phyloP scores from a whole-genome alignment of 2,113 vertebrate genomes.

The Syngnathus floridae region DNA sequence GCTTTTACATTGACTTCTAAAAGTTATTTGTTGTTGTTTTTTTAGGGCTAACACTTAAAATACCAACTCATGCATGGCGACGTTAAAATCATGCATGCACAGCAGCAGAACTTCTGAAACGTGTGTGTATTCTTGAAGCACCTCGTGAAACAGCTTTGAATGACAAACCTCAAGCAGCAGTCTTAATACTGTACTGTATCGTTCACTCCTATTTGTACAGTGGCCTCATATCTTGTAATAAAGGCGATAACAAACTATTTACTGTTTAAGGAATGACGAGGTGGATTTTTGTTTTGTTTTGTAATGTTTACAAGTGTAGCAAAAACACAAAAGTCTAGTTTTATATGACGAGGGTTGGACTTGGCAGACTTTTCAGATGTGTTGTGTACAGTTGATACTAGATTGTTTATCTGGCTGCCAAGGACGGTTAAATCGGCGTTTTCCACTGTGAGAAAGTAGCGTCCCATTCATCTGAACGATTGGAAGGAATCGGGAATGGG shows the following conservation, averaged over 20 bases:
- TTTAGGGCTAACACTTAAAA: conserved; percentile 72
- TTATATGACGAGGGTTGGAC: conserved; percentile 53
- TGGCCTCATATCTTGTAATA: conserved; percentile 74
- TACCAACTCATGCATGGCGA: conserved; percentile 74
- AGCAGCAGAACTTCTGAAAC: conserved; percentile 59
- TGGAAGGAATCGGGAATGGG: conserved; percentile 14
- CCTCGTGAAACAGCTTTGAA: conserved; percentile 70
- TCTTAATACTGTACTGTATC: conserved; percentile 70
- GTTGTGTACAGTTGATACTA: conserved; percentile 52
- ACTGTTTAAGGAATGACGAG: conserved; percentile 48
- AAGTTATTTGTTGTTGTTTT: conserved; percentile 52
- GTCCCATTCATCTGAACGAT: conserved; percentile 36
- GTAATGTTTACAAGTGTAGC: conserved; percentile 50
- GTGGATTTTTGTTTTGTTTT: conserved; percentile 42
- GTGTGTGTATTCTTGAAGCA: conserved; percentile 67
- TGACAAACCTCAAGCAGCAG: conserved; percentile 70
- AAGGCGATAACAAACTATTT: conserved; percentile 69
- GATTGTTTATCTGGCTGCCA: conserved; percentile 40
- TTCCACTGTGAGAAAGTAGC: conserved; percentile 55
- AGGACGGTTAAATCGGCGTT: conserved; percentile 46
- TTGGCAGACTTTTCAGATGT: conserved; percentile 40
- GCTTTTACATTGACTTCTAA: conserved; percentile 61
- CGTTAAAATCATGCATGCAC: conserved; percentile 67
- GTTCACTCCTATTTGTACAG: conserved; percentile 72
- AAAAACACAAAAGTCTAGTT: conserved; percentile 58